These are phyloP conservation scores for Microplitis deprimator DNA, from an alignment of 2,888 invertebrate species.

Conservation along the genomic window DNA sequence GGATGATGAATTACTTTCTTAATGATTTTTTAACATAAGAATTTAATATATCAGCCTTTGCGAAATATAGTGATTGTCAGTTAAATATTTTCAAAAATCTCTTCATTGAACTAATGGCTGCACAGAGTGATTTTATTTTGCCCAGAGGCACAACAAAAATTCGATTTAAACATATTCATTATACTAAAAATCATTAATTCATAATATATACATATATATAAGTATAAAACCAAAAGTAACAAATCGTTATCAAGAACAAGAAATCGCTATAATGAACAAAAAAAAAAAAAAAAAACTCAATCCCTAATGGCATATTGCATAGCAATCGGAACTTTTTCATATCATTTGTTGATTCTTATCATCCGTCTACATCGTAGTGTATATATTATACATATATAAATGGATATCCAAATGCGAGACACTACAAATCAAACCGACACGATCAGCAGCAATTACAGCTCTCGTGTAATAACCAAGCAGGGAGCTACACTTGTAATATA, in stretches of 20 bases:
- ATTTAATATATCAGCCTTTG: too few relatives aligned
- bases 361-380: background rate
- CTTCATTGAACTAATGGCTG: too few relatives aligned
- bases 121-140: too few relatives aligned
- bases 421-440: constrained; percentile 39
- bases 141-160: too few relatives aligned
- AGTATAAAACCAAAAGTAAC: background rate
- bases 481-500: constrained; percentile 62
- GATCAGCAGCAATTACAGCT: constrained; percentile 48
- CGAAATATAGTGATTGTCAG: too few relatives aligned
- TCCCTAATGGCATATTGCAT: background rate
- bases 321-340: background rate
- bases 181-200: background rate
- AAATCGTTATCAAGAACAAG: background rate
- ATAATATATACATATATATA: background rate
- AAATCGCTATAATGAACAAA: background rate
- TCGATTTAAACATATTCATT: too few relatives aligned
- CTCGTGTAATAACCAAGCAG: constrained; percentile 65
- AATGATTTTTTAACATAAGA: too few relatives aligned
- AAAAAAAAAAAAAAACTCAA: background rate
- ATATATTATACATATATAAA: constrained; percentile 2
- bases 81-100: too few relatives aligned
- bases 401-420: constrained; percentile 15
- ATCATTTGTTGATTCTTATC: background rate
- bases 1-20: too few relatives aligned